Base-by-base conservation (phyloP, 2,797 vertebrate species). In the Tiaroga cobitis region DNA sequence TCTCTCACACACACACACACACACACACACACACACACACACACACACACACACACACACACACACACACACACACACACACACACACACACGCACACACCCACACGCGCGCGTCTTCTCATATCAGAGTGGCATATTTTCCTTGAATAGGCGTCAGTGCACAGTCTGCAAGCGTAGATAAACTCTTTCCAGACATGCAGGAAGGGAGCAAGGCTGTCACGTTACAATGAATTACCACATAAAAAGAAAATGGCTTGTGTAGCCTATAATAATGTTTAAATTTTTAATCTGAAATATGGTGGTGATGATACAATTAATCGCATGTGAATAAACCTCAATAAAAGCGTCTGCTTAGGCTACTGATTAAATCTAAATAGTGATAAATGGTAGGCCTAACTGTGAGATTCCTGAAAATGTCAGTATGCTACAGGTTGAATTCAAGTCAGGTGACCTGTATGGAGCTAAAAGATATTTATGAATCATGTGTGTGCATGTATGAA, bases 151-250 rank as follows among this genome's bases (percentile, higher is more conserved):
- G 73, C 78, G 76, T 78, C 84, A 87, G 82, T 73, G 46, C 29
- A 79, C 87, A 85, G 84, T 83, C 87, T 90, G 90, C 80, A 49
- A 49, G 29, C 67, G 74, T 54, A 87, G 90, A 90, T 90, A 90
- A 89, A 73, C 72, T 54, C 26, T 4, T 63, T 73, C 63, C 72
- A 69, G 72, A 70, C 51, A 41, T 11, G 6, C 80, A 85, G 86
- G 41, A 87, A 69, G 51, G n/a, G 73, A 54, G 29, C 72, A 85
- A 59, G 51, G 51, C 49, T 73, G 75, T 79, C n/a, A 54, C 9
- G 15, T 72, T 68, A 21, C 26, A 87, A 61, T 67, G 21, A 87
- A 74, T 80, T 46, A 61, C 5, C 19, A 21, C n/a, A 37, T 37
- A 32, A 56, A 59, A 67, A 39, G 18, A 72, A 49, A 37, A 79